Percentiles rank a stretch among this genome's conserved stretches.
These are phyloP conservation scores for Epicauta chinensis DNA, from an alignment of 1,140 invertebrate species.

Conservation along the genomic window DNA sequence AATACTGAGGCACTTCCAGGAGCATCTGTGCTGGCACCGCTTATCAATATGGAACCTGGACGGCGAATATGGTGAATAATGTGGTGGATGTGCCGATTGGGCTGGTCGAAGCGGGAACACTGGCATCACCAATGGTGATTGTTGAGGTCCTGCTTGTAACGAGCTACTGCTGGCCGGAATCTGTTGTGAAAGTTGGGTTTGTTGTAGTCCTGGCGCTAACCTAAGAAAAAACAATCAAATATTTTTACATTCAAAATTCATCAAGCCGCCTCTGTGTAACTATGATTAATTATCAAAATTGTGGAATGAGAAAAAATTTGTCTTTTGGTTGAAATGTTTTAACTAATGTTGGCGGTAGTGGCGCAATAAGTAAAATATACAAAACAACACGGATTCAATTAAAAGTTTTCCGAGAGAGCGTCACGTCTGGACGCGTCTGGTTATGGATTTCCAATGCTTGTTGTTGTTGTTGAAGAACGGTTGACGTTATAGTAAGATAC, in stretches of 20 bases:
- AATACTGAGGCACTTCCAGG: slow-evolving; percentile 92
- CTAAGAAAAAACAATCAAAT: slow-evolving; percentile 44
- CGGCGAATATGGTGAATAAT: slow-evolving; percentile 78
- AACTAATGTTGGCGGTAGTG: no score
- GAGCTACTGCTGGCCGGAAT: slow-evolving; percentile 39
- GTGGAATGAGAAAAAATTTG: no score
- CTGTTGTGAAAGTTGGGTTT: slow-evolving; percentile 39
- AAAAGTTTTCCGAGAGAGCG: background rate
- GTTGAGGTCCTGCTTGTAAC: slow-evolving; percentile 38
- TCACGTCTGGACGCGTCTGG: no score
- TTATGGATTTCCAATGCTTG: no score
- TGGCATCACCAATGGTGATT: slow-evolving; percentile 67
- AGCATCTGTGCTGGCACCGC: slow-evolving; percentile 83
- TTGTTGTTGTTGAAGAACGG: no score
- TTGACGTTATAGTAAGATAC: background rate
- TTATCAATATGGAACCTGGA: slow-evolving; percentile 92
- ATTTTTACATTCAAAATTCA: background rate
- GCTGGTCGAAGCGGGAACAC: slow-evolving; percentile 67
- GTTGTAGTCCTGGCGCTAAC: slow-evolving; percentile 47
- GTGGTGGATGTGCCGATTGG: slow-evolving; percentile 61
- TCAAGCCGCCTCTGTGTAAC: background rate
- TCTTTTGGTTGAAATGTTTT: no score
- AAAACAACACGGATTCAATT: background rate
- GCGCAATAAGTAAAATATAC: background rate
- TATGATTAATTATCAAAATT: no score